Percentiles rank a stretch among this genome's conserved stretches.
Evolutionary conservation across 2,888 invertebrate genomes (phyloP).

Genomic region (Candidula unifasciata): DNA sequence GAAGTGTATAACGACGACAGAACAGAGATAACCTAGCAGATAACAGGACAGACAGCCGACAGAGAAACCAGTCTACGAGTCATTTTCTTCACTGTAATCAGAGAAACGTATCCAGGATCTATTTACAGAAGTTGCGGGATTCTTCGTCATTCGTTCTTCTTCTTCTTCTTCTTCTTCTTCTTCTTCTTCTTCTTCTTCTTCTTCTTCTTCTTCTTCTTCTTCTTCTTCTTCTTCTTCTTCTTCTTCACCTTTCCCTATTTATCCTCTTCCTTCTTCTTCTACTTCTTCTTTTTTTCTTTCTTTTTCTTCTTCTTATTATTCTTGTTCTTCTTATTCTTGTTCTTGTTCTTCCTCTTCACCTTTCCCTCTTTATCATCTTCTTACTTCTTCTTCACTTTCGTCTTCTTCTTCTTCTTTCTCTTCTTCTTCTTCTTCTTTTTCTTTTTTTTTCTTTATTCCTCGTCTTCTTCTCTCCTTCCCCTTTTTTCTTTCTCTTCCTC

Average conservation of each 20-base stretch:
- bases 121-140: too few relatives aligned
- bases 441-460: not conserved
- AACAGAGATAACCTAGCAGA: too few relatives aligned
- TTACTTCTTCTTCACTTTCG: not conserved
- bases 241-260: not conserved
- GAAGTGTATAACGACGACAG: too few relatives aligned
- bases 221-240: not conserved
- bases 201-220: conserved; percentile 12
- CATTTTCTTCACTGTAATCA: too few relatives aligned
- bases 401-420: not conserved
- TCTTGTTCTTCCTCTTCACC: not conserved
- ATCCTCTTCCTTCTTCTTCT: not conserved
- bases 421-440: too few relatives aligned
- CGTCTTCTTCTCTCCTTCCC: not conserved
- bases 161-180: conserved; percentile 17
- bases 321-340: not conserved
- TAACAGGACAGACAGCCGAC: too few relatives aligned
- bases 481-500: not conserved
- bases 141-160: too few relatives aligned
- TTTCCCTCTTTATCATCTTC: not conserved
- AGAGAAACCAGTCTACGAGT: too few relatives aligned
- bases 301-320: not conserved
- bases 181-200: conserved; percentile 24
- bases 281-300: not conserved
- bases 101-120: too few relatives aligned